phyloP scores from a whole-genome alignment of 2,113 vertebrate species.

The Ceyx cyanopectus region DNA sequence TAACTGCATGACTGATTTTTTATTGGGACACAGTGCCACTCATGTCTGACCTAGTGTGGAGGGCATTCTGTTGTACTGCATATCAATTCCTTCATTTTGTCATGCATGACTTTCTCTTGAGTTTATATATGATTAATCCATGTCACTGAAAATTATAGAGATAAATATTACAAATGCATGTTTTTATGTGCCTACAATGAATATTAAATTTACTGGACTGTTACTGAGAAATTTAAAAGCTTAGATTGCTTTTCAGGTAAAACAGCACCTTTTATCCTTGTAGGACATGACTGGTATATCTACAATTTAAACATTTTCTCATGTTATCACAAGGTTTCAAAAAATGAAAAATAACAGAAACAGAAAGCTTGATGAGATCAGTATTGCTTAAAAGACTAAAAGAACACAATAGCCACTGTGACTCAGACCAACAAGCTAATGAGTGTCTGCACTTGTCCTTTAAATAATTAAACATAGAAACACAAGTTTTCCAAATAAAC shows the following conservation, averaged over 20 bases:
- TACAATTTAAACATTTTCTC: background rate
- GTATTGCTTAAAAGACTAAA: background rate
- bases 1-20: background rate
- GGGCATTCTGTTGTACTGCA: background rate
- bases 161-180: background rate
- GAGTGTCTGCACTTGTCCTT: background rate
- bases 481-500: background rate
- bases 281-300: background rate
- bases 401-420: background rate
- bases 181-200: background rate
- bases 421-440: background rate
- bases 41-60: background rate
- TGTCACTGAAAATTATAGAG: background rate
- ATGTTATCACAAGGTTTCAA: background rate
- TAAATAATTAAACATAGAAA: background rate
- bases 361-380: background rate
- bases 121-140: background rate
- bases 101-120: background rate
- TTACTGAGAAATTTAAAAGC: background rate
- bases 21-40: background rate
- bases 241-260: background rate
- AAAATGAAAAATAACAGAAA: background rate
- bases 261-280: background rate
- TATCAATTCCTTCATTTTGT: background rate
- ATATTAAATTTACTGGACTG: background rate